A percentile compares a stretch with the other conserved stretches of the same genome.
These are phyloP conservation scores for Naja naja DNA, from an alignment of 2,113 vertebrate species.

Conservation along the genomic window DNA sequence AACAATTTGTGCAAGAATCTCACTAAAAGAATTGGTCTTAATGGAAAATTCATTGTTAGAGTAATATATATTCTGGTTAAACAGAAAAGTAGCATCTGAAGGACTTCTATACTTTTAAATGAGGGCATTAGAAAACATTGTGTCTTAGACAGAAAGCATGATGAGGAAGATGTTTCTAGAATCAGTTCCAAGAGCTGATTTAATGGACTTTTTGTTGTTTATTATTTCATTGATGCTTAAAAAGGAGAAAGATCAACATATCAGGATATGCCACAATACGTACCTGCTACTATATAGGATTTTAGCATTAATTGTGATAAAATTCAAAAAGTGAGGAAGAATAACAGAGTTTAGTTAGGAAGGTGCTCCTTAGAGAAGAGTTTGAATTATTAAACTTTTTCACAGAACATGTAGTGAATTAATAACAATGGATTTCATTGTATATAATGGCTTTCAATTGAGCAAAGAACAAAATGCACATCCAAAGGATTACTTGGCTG, in stretches of 20 bases:
- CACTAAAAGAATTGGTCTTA: constrained; percentile 28
- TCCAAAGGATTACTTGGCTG: neutral
- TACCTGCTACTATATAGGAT: neutral
- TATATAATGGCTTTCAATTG: neutral
- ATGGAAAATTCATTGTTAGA: constrained; percentile 31
- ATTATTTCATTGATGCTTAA: constrained; percentile 3
- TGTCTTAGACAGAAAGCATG: neutral
- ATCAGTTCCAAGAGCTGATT: constrained; percentile 23
- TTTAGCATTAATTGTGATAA: neutral
- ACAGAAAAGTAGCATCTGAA: constrained; percentile 17
- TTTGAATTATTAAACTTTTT: neutral
- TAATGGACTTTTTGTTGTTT: neutral
- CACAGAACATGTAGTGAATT: neutral
- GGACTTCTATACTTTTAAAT: constrained; percentile 13
- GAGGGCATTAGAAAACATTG: constrained; percentile 15
- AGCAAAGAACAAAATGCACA: neutral
- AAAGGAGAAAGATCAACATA: neutral
- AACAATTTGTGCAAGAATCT: constrained; percentile 37
- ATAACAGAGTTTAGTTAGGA: neutral
- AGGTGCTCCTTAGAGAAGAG: neutral
- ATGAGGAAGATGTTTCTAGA: constrained; percentile 7
- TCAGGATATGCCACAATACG: neutral
- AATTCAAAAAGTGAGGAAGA: neutral
- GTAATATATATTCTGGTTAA: constrained; percentile 27
- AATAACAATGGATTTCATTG: neutral